Evolutionary conservation across 1,140 invertebrate species (phyloP).

Genomic region (Drosophila grimshawi): DNA sequence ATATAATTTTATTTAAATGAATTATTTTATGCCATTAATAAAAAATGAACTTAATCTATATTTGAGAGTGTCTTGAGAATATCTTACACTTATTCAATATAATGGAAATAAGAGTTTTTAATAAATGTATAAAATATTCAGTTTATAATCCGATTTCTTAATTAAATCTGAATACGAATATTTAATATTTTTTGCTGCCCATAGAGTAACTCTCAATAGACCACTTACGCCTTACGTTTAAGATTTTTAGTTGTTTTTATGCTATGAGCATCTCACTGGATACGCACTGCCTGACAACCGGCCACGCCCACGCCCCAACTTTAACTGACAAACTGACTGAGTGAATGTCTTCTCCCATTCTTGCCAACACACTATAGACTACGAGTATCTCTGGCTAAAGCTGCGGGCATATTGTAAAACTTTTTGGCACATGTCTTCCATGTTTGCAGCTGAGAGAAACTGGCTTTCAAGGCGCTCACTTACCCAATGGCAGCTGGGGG

Average conservation of each 20-base stretch:
- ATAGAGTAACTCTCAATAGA: neutral
- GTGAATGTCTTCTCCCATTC: slow-evolving; percentile 17
- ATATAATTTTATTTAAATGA: no score
- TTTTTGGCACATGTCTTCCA: slow-evolving; percentile 80
- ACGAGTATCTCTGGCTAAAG: slow-evolving; percentile 44
- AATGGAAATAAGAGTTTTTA: no score
- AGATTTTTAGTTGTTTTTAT: slow-evolving; percentile 31
- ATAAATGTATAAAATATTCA: no score
- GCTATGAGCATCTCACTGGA: slow-evolving; percentile 34
- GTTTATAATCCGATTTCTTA: no score
- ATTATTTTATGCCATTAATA: no score
- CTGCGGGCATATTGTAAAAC: slow-evolving; percentile 77
- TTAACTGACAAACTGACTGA: slow-evolving; percentile 34
- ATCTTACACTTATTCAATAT: no score
- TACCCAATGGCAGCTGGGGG: slow-evolving; percentile 24
- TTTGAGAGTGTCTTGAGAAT: no score
- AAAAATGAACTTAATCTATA: no score
- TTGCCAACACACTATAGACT: neutral
- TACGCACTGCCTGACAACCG: slow-evolving; percentile 44
- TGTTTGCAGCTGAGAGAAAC: slow-evolving; percentile 55
- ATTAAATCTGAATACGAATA: no score
- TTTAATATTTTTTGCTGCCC: no score
- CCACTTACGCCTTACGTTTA: neutral
- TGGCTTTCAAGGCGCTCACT: slow-evolving; percentile 44
- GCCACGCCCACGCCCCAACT: slow-evolving; percentile 36